Base-by-base conservation (phyloP, 2,888 invertebrate species). In the Horisme vitalbata region DNA sequence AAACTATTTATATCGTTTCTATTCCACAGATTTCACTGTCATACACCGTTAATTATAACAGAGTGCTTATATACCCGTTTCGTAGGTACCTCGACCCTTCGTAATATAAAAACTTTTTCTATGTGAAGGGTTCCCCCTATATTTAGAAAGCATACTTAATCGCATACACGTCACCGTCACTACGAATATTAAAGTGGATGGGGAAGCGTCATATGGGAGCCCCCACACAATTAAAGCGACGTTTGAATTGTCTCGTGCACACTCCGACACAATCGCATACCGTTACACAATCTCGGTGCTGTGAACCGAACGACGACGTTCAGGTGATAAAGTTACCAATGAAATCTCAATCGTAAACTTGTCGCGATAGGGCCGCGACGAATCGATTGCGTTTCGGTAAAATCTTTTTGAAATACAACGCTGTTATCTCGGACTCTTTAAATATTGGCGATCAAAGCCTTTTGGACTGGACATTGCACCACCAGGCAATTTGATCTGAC, bases 91-190 rank as follows among this genome's bases (percentile, higher is more conserved):
- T 63, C 70, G 71, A 80, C 83, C 87, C 87, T 71, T 79, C 70
- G 52, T 45, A 75, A 80, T 63, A 81, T 79, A 83, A 83, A 83
- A 68, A 76, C 68, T 47, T 59, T 61, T 66, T 63, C 72, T 81
- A 86, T 80, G 69, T 86, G 79, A 68, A 73, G 63, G 73, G 63
- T 63, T 74, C 75, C 83, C n/a, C 84, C 83, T 83, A 79, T 84
- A 82, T 86, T 87, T 84, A 80, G 79, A 80, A 79, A 80, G 84
- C 79, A 79, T 75, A 81, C 83, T 87, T 85, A 84, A 86, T 85
- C 83, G 84, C 80, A 71, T 78, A 75, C 83, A 77, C 77, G 83
- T 75, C 18, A 6, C 18, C n/a, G n/a, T 18, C 39, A 77, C 76
- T 76, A 63, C 63, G 80, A 86, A 87, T 87, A 86, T 86, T 86